Evolutionary conservation across 2,888 invertebrate genomes (phyloP).

Genomic region (Lypha dubia): DNA sequence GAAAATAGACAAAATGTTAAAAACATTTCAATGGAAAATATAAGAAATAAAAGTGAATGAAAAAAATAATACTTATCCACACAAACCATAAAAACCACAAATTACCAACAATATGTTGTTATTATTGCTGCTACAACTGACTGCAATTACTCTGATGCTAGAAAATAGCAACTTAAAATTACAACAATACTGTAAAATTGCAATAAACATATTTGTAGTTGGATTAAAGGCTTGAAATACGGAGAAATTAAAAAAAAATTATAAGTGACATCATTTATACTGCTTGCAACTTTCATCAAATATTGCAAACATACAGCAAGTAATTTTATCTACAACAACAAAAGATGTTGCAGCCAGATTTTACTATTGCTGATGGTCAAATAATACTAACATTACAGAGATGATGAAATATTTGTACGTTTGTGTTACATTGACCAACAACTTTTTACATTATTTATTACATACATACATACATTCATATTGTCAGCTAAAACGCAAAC

Average conservation of each 20-base stretch:
- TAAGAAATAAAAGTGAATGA: constrained; percentile 53
- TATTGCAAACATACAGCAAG: neutral
- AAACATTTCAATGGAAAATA: constrained; percentile 30
- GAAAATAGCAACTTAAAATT: neutral
- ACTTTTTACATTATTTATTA: neutral
- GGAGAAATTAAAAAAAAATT: neutral
- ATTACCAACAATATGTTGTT: constrained; percentile 55
- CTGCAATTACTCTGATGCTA: constrained; percentile 25
- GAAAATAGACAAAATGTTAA: constrained; percentile 25
- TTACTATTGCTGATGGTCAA: constrained; percentile 8
- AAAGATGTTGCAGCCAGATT: constrained; percentile 7
- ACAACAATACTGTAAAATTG: constrained; percentile 48
- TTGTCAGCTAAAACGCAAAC: too few relatives aligned
- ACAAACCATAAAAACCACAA: constrained; percentile 63
- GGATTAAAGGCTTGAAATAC: constrained; percentile 43
- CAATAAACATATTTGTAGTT: constrained; percentile 56
- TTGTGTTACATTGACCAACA: neutral
- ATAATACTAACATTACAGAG: neutral
- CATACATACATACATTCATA: too few relatives aligned
- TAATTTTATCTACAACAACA: too few relatives aligned
- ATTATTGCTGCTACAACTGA: neutral
- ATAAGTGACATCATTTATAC: neutral
- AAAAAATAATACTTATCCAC: constrained; percentile 61
- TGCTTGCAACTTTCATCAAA: constrained; percentile 11
- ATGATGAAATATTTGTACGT: constrained; percentile 14